Conservation (phyloP, 2,797 vertebrate genomes). For the Aulostomus chinensis region DNA sequence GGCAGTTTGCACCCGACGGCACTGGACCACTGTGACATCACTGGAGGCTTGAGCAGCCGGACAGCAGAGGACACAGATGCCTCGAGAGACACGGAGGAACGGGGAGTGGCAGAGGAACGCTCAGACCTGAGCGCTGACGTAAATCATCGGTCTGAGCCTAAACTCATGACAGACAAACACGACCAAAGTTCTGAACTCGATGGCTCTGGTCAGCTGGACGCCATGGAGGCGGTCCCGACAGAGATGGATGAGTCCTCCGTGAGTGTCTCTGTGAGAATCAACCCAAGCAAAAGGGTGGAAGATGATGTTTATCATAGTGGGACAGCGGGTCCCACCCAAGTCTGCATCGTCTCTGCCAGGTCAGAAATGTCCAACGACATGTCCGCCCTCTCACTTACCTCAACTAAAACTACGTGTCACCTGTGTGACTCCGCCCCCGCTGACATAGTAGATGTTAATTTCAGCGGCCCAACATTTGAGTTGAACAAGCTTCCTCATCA, state of each 20-base stretch:
- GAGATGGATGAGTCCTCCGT: not conserved
- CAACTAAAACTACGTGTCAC: not conserved
- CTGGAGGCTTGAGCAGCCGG: not conserved
- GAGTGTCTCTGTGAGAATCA: constrained; percentile 4
- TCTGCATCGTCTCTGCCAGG: constrained; percentile 11
- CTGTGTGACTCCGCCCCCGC: not conserved
- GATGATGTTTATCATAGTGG: not conserved
- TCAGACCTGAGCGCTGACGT: too few species aligned
- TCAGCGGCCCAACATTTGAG: not conserved
- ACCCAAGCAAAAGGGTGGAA: not conserved
- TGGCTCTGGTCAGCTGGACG: not conserved
- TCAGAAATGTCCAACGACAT: constrained; percentile 9
- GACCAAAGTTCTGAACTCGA: not conserved
- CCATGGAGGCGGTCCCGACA: too few species aligned
- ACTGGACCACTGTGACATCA: not conserved
- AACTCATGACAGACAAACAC: not conserved
- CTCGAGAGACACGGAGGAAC: too few species aligned
- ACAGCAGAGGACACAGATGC: not conserved
- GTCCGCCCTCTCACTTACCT: not conserved
- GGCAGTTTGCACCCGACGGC: constrained; percentile 9
- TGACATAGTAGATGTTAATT: constrained; percentile 18
- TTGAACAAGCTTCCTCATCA: not conserved
- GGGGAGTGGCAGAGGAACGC: too few species aligned
- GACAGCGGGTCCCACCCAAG: constrained; percentile 2
- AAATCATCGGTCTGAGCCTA: not conserved